Evolutionary conservation across 2,888 invertebrate genomes (phyloP).

Genomic region (Nineta flava): DNA sequence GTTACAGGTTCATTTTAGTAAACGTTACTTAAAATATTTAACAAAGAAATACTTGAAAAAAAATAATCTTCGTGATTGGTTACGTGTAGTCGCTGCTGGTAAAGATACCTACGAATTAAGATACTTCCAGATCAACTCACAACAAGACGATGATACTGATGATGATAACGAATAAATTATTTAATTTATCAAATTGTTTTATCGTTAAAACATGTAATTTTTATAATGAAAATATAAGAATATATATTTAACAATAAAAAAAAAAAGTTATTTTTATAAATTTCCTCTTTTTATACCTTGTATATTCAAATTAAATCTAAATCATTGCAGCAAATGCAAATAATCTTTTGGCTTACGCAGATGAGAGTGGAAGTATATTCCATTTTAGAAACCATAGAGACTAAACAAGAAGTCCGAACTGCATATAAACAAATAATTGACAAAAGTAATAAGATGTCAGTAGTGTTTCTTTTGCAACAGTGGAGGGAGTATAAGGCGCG

Average conservation of each 20-base stretch:
- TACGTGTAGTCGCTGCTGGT: constrained; percentile 92
- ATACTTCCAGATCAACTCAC: constrained; percentile 94
- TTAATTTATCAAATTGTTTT: not conserved
- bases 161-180: constrained; percentile 68
- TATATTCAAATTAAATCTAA: no score
- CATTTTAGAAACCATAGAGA: no score
- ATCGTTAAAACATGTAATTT: not conserved
- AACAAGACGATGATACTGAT: constrained; percentile 57
- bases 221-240: not conserved
- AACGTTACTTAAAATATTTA: constrained; percentile 94
- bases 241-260: not conserved
- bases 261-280: not conserved
- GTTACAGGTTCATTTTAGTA: constrained; percentile 50
- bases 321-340: no score
- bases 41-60: constrained; percentile 99
- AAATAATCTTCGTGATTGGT: constrained; percentile 97
- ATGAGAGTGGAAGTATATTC: no score
- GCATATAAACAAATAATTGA: no score
- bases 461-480: no score
- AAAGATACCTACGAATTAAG: constrained; percentile 96
- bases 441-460: no score
- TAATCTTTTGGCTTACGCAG: no score
- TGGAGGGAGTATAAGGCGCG: no score
- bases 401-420: no score
- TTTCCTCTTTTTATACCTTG: no score